Conservation (phyloP, 2,113 vertebrate genomes). For the Triplophysa rosa region DNA sequence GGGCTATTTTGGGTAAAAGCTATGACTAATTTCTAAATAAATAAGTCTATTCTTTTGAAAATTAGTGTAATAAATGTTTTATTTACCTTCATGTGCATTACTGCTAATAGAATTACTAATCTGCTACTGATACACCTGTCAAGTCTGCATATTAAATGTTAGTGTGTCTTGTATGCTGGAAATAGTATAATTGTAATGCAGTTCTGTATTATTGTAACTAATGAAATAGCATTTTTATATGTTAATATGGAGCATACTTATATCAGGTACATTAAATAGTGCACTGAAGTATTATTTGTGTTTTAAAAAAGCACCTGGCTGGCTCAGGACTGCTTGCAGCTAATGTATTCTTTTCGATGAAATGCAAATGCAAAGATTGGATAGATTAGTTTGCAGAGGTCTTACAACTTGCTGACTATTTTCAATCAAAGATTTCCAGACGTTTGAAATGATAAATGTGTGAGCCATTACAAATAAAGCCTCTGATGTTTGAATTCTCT, state of each 20-base stretch:
- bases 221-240: not conserved
- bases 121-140: too few relatives aligned
- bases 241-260: not conserved
- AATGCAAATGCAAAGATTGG: conserved; percentile 14
- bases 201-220: too few relatives aligned
- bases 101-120: too few relatives aligned
- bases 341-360: not conserved
- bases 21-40: too few relatives aligned
- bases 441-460: not conserved
- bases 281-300: not conserved
- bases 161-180: too few relatives aligned
- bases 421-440: conserved; percentile 1
- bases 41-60: too few relatives aligned
- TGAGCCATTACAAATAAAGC: not conserved
- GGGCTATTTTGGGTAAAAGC: too few relatives aligned
- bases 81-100: too few relatives aligned
- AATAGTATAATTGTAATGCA: too few relatives aligned
- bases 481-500: not conserved
- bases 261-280: not conserved
- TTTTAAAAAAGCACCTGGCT: not conserved
- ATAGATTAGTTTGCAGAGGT: not conserved
- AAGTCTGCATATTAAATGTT: too few relatives aligned
- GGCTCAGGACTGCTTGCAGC: not conserved
- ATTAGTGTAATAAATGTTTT: too few relatives aligned
- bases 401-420: conserved; percentile 6